Base-by-base conservation (phyloP, 2,113 vertebrate genomes). In the Daboia siamensis region DNA sequence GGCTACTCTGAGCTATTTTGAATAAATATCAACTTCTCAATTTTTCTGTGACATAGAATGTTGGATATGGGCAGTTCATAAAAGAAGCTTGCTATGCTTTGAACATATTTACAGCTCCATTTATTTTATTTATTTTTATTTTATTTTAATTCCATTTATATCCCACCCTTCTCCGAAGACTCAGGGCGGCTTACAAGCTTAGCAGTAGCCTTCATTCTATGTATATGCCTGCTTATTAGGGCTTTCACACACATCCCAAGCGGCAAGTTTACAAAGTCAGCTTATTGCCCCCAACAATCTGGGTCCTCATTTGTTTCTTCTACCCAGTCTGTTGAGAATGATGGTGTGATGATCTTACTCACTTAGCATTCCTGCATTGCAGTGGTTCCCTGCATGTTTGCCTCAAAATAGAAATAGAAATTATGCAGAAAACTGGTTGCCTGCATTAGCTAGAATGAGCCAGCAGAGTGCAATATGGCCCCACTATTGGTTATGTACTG, bases 401-500 rank as follows among this genome's bases (percentile, higher is more conserved):
- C 57, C 90, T 39, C n/a, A 57, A 93, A 17, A 20, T 59, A 92
- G 85, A 69, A 88, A 20, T 33, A 87, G n/a, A 44, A 57, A 52
- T 24, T 33, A 5, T 51, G 85, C 92, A 54, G 29, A 0, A 10
- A 54, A 1, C 3, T 11, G 1, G 52, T 95, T 93, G 87, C 44
- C 86, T 92, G 69, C 52, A 29, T 69, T 86, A 55, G 5, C 44
- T 85, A 91, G 1, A 56, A 56, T 7, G 91, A 90, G 91, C 95
- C 97, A 96, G 95, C 92, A 97, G 97, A 95, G 96, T 96, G 97
- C 96, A 96, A 74, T 95, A 90, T 54, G 51, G 88, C 51, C 86
- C 94, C 87, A 87, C 29, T 93, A 11, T 69, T 69, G 48, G 12
- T 23, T 89, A 88, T 80, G 24, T 69, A 59, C 26, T 39, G 74